Conservation (phyloP, 2,113 vertebrate species). For the Illadopsis cleaveri region DNA sequence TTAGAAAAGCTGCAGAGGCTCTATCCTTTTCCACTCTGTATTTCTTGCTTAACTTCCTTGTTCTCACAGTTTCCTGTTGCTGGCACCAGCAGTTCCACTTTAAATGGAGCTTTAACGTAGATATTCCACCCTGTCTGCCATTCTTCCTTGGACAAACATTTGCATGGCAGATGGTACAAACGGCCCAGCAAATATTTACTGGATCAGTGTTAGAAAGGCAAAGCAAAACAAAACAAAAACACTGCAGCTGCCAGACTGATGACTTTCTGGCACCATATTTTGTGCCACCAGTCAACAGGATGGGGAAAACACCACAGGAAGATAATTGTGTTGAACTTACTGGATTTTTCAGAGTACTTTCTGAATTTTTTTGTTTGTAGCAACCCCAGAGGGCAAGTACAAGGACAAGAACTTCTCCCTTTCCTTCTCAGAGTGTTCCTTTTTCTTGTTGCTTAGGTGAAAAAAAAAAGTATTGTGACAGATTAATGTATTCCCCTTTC, state of each 20-base stretch:
- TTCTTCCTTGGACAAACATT: conserved; percentile 70
- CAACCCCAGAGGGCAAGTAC: background rate
- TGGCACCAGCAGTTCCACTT: conserved; percentile 23
- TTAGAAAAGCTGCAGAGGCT: background rate
- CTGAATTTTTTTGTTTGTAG: background rate
- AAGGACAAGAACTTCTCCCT: background rate
- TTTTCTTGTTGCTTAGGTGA: background rate
- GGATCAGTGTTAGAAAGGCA: conserved; percentile 66
- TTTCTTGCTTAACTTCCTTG: background rate
- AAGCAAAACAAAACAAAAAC: conserved; percentile 29
- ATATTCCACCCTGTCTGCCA: conserved; percentile 54
- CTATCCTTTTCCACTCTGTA: background rate
- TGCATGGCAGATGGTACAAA: conserved; percentile 77
- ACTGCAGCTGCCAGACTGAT: conserved; percentile 68
- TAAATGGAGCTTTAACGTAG: conserved; percentile 60
- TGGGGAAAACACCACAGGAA: conserved; percentile 28
- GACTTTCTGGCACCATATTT: conserved; percentile 64
- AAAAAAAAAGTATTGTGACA: background rate
- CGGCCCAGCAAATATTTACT: conserved; percentile 76
- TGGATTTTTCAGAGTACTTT: conserved; percentile 45
- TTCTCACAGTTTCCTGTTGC: background rate
- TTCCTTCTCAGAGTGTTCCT: background rate
- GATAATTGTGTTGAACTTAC: conserved; percentile 42
- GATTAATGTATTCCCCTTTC: background rate
- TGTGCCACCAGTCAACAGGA: conserved; percentile 19